Evolutionary conservation across 2,797 vertebrate species (phyloP).

Genomic region (Pseudochirops corinnae): DNA sequence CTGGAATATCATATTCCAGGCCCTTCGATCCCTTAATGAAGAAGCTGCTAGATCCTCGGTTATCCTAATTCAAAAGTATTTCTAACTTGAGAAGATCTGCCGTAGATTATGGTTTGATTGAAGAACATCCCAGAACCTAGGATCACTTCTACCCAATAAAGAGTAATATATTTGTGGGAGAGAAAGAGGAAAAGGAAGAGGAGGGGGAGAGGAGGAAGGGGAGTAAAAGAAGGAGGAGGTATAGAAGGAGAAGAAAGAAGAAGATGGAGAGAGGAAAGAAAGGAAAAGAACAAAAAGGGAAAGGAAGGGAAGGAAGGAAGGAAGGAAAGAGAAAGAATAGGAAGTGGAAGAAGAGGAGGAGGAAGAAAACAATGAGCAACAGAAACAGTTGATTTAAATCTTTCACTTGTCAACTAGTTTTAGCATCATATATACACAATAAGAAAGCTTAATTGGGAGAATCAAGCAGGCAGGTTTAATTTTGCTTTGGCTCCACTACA

Average conservation of each 20-base stretch:
- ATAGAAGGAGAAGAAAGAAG: not conserved
- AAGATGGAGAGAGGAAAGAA: accelerated
- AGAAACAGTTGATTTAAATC: not conserved
- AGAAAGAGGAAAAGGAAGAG: accelerated
- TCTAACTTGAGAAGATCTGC: not conserved
- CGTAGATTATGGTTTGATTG: not conserved
- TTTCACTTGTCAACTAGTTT: not conserved
- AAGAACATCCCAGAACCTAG: not conserved
- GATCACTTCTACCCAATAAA: not conserved
- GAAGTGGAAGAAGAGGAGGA: not conserved
- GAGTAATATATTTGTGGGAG: not conserved
- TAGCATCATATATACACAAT: not conserved
- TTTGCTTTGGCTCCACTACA: not conserved
- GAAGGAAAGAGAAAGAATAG: accelerated
- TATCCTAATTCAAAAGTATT: too few species aligned
- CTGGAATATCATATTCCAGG: too few species aligned
- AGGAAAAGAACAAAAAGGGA: too few species aligned
- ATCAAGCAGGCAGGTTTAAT: not conserved
- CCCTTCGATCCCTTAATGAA: too few species aligned
- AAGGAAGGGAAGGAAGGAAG: accelerated
- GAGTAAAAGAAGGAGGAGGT: accelerated
- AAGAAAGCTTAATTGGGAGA: slow-evolving; percentile 5
- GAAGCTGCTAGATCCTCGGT: too few species aligned
- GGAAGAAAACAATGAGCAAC: not conserved
- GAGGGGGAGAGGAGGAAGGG: accelerated